Conservation (phyloP, 2,797 vertebrate species). For the Tokudaia tokunoshimensis region DNA sequence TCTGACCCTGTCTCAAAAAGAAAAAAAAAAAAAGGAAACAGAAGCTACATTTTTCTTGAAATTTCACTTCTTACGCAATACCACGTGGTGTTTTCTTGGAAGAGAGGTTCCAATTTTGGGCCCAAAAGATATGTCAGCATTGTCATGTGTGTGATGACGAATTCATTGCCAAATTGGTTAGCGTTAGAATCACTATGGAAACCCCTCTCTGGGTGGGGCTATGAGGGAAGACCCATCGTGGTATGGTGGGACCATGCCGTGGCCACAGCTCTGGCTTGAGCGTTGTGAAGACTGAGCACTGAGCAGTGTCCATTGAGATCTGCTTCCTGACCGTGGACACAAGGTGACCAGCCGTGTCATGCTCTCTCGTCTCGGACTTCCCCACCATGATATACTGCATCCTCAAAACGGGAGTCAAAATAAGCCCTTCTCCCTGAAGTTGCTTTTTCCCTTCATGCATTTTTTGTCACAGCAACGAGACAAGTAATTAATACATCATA, state of each 20-base stretch:
- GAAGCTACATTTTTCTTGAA: not conserved
- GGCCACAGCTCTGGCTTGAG: not conserved
- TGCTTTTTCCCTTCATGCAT: not conserved
- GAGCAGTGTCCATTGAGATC: not conserved
- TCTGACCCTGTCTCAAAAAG: not conserved
- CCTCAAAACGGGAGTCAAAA: not conserved
- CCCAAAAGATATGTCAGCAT: conserved; percentile 1
- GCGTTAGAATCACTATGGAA: not conserved
- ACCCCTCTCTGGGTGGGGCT: not conserved
- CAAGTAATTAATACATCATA: not conserved
- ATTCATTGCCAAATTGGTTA: not conserved
- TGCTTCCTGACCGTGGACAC: not conserved
- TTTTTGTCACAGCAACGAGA: not conserved
- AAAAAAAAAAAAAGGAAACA: not conserved
- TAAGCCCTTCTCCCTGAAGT: not conserved
- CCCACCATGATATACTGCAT: too few relatives aligned
- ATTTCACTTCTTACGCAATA: conserved; percentile 2
- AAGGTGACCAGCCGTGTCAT: not conserved
- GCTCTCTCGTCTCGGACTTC: not conserved
- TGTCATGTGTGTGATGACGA: not conserved
- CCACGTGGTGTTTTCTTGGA: conserved; percentile 51
- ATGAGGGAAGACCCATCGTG: not conserved
- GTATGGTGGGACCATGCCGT: too few relatives aligned
- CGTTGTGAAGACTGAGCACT: not conserved
- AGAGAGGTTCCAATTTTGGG: conserved; percentile 39